Evolutionary conservation across 2,113 vertebrate species (phyloP), one percentile per base, ranked within the genome.

Genomic region (Ceyx margarethae): DNA sequence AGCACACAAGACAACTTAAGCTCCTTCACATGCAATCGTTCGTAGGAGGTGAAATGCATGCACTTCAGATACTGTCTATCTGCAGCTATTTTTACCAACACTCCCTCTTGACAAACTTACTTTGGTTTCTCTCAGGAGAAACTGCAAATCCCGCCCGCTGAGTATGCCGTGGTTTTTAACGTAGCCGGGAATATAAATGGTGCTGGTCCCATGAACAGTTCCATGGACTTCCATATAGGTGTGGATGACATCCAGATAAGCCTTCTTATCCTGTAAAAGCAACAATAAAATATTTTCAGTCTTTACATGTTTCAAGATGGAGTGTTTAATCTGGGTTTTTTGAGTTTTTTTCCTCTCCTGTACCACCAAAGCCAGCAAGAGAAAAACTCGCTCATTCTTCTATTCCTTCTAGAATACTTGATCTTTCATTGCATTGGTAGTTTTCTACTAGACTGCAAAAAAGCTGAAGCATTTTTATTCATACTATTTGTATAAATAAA

Each of bases 111-210:
- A 71, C 15, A 89, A 90, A 81, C 96, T 95, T 90, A 98, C 98
- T 95, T 98, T 98, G 73, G 99, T 99, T 97, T 99, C 98, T 42
- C 99, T 96, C 54, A 99, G 98, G 3, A 99, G 98, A 95, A 99
- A 99, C 89, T 99, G 99, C 85, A 99, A 97, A 96, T 99, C 99
- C 5, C 99, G 93, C 33, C 99, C 99, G 7, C 99, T 99, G 95
- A 99, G 98, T 90, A 99, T 99, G 19, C 99, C 99, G 1, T 99
- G 99, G 96, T 99, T 99, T 96, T 98, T 99, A 5, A 99, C 99
- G 3, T 99, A 99, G 92, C 97, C 96, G 1, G 99, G 99, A 87
- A 99, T 98, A 90, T 99, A 98, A 79, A 98, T 97, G 0, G 98
- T 99, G 97, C 98, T 99, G 56, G 98, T 98, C 37, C 99, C 99